Evolutionary conservation across 2,113 vertebrate genomes (phyloP).

Genomic region (Indri indri): DNA sequence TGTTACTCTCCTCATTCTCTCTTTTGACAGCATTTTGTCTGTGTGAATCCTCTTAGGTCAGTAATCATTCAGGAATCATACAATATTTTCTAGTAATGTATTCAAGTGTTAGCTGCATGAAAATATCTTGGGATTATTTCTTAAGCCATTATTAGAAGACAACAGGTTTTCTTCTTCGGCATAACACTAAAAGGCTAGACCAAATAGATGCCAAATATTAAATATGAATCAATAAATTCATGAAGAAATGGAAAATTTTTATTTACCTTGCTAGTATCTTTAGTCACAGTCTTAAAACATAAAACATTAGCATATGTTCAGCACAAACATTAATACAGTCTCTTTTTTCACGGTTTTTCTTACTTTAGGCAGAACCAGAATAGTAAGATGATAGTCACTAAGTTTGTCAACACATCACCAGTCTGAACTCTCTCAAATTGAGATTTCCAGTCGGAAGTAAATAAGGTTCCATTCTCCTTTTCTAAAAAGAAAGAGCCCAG

Average conservation of each 20-base stretch:
- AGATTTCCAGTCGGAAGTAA: background rate
- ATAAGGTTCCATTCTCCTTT: background rate
- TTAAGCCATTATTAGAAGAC: slow-evolving; percentile 18
- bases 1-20: background rate
- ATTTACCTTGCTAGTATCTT: background rate
- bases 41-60: background rate
- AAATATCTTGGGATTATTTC: background rate
- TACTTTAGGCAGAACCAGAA: background rate
- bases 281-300: background rate
- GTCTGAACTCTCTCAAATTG: background rate
- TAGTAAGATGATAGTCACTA: background rate
- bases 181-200: slow-evolving; percentile 15
- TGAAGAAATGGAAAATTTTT: background rate
- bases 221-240: background rate
- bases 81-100: background rate
- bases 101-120: background rate
- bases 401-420: background rate
- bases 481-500: background rate
- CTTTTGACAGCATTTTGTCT: background rate
- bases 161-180: slow-evolving; percentile 4
- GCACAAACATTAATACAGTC: background rate
- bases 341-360: background rate
- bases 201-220: background rate
- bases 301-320: background rate
- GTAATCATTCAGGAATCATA: background rate